phyloP scores from a whole-genome alignment of 2,797 vertebrate genomes.

The Sebastes oblongus region DNA sequence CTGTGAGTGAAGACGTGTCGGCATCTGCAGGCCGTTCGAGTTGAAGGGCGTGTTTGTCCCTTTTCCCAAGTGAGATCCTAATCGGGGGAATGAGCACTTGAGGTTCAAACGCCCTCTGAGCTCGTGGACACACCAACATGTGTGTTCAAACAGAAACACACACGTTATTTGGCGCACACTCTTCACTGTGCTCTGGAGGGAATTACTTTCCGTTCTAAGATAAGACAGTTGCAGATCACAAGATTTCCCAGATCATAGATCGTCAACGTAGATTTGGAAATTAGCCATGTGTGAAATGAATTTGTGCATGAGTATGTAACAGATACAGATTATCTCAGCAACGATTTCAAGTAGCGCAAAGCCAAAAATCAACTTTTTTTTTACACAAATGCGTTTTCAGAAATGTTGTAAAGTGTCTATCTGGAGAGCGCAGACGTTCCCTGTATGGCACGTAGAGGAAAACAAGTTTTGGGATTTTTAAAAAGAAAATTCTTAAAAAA shows the following conservation, averaged over 20 bases:
- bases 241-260: slow-evolving; percentile 29
- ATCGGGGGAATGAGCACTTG: slow-evolving; percentile 55
- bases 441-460: not conserved
- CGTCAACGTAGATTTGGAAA: slow-evolving; percentile 6
- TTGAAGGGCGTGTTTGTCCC: slow-evolving; percentile 32
- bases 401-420: not conserved
- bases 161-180: not conserved
- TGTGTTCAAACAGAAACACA: slow-evolving; percentile 8
- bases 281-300: slow-evolving; percentile 10
- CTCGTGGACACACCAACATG: not conserved
- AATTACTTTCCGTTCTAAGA: slow-evolving; percentile 31
- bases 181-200: not conserved
- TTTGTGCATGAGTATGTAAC: slow-evolving; percentile 5
- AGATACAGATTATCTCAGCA: not conserved
- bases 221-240: slow-evolving; percentile 33
- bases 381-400: not conserved
- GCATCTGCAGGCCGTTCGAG: slow-evolving; percentile 3
- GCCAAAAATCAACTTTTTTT: not conserved
- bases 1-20: not conserved
- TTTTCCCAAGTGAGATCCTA: slow-evolving; percentile 45
- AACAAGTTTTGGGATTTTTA: slow-evolving; percentile 7
- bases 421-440: slow-evolving; percentile 12
- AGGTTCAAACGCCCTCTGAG: slow-evolving; percentile 29
- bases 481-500: slow-evolving; percentile 4
- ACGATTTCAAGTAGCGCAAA: slow-evolving; percentile 2